phyloP scores from a whole-genome alignment of 2,888 invertebrate species.

The Eucriotettix oculatus region DNA sequence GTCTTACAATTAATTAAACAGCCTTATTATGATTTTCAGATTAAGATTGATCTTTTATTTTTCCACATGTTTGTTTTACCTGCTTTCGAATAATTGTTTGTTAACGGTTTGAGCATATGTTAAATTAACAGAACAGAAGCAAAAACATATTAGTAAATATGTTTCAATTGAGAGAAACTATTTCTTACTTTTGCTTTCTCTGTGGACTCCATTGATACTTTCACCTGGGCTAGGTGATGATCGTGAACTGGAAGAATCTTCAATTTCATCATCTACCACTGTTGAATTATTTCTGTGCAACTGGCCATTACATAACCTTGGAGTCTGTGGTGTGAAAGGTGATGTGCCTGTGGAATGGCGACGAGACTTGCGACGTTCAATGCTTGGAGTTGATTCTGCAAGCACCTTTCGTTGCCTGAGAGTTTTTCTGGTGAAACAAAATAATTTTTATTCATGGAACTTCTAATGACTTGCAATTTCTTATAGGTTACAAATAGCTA shows the following conservation, averaged over 20 bases:
- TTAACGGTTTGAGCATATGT: too few species aligned
- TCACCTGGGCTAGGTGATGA: conserved; percentile 33
- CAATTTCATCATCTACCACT: conserved; percentile 16
- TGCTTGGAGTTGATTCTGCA: conserved; percentile 28
- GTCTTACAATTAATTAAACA: too few species aligned
- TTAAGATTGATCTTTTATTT: too few species aligned
- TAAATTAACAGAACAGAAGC: too few species aligned
- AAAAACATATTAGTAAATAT: too few species aligned
- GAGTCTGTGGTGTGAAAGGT: conserved; percentile 27
- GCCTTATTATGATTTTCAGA: too few species aligned
- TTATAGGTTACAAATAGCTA: too few species aligned
- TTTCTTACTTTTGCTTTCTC: conserved; percentile 28
- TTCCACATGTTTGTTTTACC: too few species aligned
- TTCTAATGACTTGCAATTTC: too few species aligned
- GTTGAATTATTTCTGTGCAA: conserved; percentile 19
- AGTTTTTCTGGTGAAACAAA: conserved; percentile 39
- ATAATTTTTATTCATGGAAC: too few species aligned
- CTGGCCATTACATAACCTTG: conserved; percentile 14
- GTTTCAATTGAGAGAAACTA: too few species aligned
- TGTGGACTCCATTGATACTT: conserved; percentile 30
- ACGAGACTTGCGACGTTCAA: conserved; percentile 62
- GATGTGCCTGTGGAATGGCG: conserved; percentile 55
- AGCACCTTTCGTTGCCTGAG: conserved; percentile 49
- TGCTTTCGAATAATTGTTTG: too few species aligned
- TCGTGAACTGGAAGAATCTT: conserved; percentile 35